Percentiles rank a stretch among this genome's conserved stretches.
phyloP scores from a whole-genome alignment of 1,140 invertebrate species.

The Aplysia californica region DNA sequence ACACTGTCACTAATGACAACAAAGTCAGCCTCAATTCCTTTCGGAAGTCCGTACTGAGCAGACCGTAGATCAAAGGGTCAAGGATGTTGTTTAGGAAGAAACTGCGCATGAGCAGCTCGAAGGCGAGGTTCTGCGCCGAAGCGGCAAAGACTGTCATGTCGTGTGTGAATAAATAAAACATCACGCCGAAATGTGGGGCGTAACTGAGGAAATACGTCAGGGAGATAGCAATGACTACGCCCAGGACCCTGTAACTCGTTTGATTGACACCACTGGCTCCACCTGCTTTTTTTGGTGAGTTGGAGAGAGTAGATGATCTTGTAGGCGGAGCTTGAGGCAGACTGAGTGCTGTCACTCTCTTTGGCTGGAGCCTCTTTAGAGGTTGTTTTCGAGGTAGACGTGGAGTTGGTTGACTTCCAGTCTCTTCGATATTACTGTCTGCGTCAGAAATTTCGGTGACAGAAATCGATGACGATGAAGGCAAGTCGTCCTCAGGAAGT shows the following conservation, averaged over 20 bases:
- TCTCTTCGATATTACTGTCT: background rate
- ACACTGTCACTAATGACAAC: no score
- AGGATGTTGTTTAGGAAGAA: slow-evolving; percentile 15
- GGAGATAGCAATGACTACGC: background rate
- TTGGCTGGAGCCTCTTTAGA: no score
- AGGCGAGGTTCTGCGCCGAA: background rate
- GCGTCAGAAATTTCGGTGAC: background rate
- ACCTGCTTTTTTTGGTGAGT: background rate
- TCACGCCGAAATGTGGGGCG: background rate
- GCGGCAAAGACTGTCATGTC: background rate
- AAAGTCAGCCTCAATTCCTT: background rate
- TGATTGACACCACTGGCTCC: background rate
- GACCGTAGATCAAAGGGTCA: slow-evolving; percentile 9
- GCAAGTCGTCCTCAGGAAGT: background rate
- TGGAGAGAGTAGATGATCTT: background rate
- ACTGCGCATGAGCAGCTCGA: background rate
- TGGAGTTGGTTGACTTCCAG: background rate
- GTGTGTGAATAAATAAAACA: slow-evolving; percentile 6
- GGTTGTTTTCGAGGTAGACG: background rate
- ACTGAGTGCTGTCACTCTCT: no score
- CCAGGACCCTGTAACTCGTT: background rate
- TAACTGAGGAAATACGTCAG: slow-evolving; percentile 8
- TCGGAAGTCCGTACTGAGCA: slow-evolving; percentile 8
- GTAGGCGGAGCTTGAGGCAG: background rate
- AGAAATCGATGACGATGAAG: background rate